Percentiles rank a stretch among this genome's conserved stretches.
Conservation (phyloP, 2,113 vertebrate species). For the Psilopsiagon aymara region DNA sequence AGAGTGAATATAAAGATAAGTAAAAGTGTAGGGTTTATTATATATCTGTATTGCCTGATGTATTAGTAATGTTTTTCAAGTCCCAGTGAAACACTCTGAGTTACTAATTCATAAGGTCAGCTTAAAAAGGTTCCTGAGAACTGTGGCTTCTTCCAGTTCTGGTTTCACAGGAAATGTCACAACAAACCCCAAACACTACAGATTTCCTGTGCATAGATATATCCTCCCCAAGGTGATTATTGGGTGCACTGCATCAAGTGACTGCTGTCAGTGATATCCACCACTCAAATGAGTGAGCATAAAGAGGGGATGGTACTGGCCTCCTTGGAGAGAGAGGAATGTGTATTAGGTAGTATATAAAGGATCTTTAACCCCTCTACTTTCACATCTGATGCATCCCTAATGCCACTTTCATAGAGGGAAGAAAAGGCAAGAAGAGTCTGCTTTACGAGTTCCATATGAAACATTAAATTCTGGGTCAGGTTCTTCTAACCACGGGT, state of each 20-base stretch:
- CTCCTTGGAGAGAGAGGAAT: not conserved
- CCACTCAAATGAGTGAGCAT: not conserved
- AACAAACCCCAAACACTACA: not conserved
- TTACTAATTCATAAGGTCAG: not conserved
- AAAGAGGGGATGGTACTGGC: not conserved
- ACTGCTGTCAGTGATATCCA: not conserved
- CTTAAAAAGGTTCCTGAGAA: not conserved
- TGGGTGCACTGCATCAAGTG: not conserved
- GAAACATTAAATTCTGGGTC: not conserved
- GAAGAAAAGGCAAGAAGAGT: not conserved
- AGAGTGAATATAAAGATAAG: not conserved
- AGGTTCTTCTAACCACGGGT: not conserved
- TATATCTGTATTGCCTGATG: accelerated
- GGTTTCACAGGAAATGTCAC: not conserved
- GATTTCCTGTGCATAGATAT: not conserved
- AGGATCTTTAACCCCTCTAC: not conserved
- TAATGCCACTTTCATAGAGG: not conserved
- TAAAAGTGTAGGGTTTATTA: not conserved
- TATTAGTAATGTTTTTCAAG: not conserved
- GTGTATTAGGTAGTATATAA: not conserved
- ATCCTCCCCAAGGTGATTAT: not conserved
- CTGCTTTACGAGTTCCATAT: not conserved
- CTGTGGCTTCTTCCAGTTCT: not conserved
- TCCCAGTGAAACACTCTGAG: not conserved
- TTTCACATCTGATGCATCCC: not conserved